phyloP scores from a whole-genome alignment of 2,888 invertebrate species.

The Herminia tarsipennalis region DNA sequence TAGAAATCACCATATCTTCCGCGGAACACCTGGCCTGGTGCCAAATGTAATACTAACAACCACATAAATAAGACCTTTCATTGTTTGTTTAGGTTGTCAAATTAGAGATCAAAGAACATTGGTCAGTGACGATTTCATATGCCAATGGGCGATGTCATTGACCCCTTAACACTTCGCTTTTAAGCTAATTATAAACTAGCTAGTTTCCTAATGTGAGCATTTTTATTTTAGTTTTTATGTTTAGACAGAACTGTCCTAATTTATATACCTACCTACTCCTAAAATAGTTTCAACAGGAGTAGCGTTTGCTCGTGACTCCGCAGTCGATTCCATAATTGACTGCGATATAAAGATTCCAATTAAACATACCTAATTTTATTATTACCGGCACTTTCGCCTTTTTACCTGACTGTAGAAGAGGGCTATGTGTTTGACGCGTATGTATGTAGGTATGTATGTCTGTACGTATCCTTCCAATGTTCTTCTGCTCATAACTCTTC shows the following conservation, averaged over 20 bases:
- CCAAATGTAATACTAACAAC: constrained; percentile 59
- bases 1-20: constrained; percentile 39
- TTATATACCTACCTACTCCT: constrained; percentile 33
- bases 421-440: too few species aligned
- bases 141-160: constrained; percentile 74
- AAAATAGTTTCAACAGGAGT: constrained; percentile 26
- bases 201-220: constrained; percentile 64
- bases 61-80: constrained; percentile 45
- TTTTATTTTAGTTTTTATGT: constrained; percentile 39
- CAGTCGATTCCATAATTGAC: neutral
- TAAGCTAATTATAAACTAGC: constrained; percentile 75
- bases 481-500: too few species aligned
- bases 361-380: too few species aligned
- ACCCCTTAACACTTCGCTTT: constrained; percentile 77
- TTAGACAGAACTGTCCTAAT: constrained; percentile 21
- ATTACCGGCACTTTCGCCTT: too few species aligned
- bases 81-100: constrained; percentile 16
- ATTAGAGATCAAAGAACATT: constrained; percentile 49
- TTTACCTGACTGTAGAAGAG: too few species aligned
- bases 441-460: too few species aligned
- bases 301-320: constrained; percentile 21
- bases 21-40: constrained; percentile 55
- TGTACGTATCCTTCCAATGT: too few species aligned
- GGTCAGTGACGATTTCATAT: constrained; percentile 62
- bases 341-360: neutral